These are phyloP conservation scores for Yponomeuta cagnagella DNA, from an alignment of 2,888 invertebrate species.

Conservation along the genomic window DNA sequence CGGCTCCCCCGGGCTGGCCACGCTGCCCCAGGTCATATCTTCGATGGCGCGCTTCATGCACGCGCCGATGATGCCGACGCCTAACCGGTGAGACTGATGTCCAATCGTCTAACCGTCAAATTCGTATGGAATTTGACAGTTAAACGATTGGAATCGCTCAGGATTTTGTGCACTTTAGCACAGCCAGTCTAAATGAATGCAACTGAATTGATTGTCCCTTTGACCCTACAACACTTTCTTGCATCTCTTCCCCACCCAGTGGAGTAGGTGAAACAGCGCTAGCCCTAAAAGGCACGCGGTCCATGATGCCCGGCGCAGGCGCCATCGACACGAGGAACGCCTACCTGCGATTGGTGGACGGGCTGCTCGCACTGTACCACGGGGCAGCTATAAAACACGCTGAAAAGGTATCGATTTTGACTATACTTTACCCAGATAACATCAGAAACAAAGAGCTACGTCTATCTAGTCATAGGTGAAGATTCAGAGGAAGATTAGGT, in stretches of 20 bases:
- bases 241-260: slow-evolving; percentile 27
- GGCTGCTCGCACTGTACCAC: slow-evolving; percentile 80
- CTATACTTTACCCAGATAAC: not conserved
- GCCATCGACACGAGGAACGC: slow-evolving; percentile 60
- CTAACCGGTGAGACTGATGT: slow-evolving; percentile 44
- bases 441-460: too few species aligned
- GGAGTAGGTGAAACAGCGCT: slow-evolving; percentile 56
- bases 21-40: slow-evolving; percentile 69
- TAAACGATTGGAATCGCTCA: too few species aligned
- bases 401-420: slow-evolving; percentile 49
- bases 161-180: not conserved
- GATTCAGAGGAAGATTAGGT: too few species aligned
- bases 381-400: slow-evolving; percentile 81
- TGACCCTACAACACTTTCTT: not conserved
- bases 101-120: too few species aligned
- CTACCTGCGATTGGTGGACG: slow-evolving; percentile 78
- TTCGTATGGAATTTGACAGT: too few species aligned
- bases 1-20: slow-evolving; percentile 63
- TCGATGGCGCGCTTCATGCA: slow-evolving; percentile 72
- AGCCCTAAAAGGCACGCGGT: slow-evolving; percentile 56
- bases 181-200: not conserved
- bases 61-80: slow-evolving; percentile 44
- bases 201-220: not conserved
- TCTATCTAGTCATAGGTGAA: too few species aligned
- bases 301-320: slow-evolving; percentile 68